Base-by-base conservation (phyloP, 2,113 vertebrate genomes). In the Isurus oxyrinchus region DNA sequence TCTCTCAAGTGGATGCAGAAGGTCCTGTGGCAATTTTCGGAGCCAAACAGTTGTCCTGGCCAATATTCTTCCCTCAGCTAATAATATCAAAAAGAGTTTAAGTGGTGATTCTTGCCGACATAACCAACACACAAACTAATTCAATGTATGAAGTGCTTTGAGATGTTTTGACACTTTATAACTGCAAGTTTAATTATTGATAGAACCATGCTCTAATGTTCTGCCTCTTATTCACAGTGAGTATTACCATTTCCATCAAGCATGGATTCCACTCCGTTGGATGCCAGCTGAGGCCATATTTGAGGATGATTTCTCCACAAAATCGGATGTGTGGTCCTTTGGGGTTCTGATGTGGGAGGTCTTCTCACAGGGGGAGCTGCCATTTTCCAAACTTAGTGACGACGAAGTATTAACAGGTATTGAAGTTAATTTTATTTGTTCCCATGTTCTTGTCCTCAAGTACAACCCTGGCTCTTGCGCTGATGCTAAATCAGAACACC, bases 271-370 rank as follows among this genome's bases (percentile, higher is more conserved):
- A 0, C 97, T 99, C 97, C 99, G 99, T 97, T 99, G 99, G 99
- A 99, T 99, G 97, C 98, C 99, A 0, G 97, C 98, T 0, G 99
- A 99, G 97, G 98, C 99, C 0, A 98, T 99, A 96, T 98, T 99
- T 96, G 99, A 99, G 96, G 98, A 98, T 0, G 99, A 99, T 97
- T 99, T 99, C 97, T 99, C 99, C 97, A 99, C 99, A 27, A 99
- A 99, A 97, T 99, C 99, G 0, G 99, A 99, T 0, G 98, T 99
- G 93, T 99, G 99, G 99, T 98, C 99, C 79, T 99, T 99, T 0
- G 99, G 99, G 0, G 99, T 99, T 94, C 97, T 99, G 90, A 99
- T 99, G 99, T 99, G 99, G 99, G 99, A 99, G 94, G 98, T 99
- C 96, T 99, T 99, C 97, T 99, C 97, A 0, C 98, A 98, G 0